These are phyloP conservation scores for Glandiceps talaboti DNA, from an alignment of 53 echinoderm and acorn worm genomes.

Conservation along the genomic window DNA sequence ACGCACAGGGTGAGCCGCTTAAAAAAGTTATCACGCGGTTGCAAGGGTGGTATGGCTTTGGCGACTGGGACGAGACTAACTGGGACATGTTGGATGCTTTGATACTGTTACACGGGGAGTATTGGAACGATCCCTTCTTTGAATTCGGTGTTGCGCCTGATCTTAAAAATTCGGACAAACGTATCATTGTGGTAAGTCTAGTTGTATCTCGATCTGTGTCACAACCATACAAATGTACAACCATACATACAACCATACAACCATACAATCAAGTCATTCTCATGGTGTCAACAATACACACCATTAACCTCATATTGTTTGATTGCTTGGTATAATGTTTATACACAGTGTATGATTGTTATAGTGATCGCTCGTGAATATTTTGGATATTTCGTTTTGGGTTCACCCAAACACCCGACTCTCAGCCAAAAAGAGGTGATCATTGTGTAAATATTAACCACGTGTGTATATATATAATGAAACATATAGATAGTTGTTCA, in stretches of 20 bases:
- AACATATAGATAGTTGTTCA: no score
- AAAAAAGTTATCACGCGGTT: neutral
- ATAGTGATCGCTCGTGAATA: no score
- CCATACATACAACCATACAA: neutral
- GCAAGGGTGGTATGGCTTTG: neutral
- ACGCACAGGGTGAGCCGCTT: neutral
- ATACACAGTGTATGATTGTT: no score
- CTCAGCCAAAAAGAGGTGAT: no score
- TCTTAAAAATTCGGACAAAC: neutral
- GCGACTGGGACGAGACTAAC: neutral
- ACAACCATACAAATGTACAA: neutral
- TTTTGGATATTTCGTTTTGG: no score
- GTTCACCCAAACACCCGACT: no score
- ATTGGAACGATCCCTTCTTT: neutral
- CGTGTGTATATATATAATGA: no score
- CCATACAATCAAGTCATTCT: neutral
- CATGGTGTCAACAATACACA: no score
- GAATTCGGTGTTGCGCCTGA: neutral
- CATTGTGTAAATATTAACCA: no score
- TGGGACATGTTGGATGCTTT: neutral
- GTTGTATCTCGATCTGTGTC: neutral
- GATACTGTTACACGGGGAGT: neutral
- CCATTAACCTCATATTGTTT: no score
- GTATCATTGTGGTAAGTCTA: neutral
- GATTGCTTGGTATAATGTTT: no score